phyloP scores from a whole-genome alignment of 2,113 vertebrate genomes.

The Malurus elegans region DNA sequence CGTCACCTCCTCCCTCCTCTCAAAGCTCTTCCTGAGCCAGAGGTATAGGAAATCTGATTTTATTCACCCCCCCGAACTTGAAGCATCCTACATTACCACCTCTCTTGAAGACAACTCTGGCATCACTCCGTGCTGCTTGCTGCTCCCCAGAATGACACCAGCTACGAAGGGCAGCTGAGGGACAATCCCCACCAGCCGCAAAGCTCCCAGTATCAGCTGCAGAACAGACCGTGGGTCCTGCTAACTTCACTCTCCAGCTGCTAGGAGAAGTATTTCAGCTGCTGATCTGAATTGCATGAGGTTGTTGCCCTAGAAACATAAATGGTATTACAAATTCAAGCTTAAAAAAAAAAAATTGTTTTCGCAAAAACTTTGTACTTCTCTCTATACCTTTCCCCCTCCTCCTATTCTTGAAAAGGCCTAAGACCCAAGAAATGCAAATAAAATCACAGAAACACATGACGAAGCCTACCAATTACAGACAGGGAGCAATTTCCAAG shows the following conservation, averaged over 20 bases:
- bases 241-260: constrained; percentile 48
- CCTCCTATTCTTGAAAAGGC: not conserved
- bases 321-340: constrained; percentile 3
- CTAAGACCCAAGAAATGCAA: constrained; percentile 26
- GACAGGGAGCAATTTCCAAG: not conserved
- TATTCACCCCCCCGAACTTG: not conserved
- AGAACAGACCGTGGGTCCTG: constrained; percentile 14
- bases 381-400: not conserved
- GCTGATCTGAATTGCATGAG: constrained; percentile 41
- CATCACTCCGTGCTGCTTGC: not conserved
- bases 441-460: not conserved
- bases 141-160: not conserved
- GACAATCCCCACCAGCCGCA: not conserved
- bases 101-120: not conserved
- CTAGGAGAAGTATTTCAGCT: constrained; percentile 29
- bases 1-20: constrained; percentile 11
- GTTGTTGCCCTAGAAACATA: constrained; percentile 51
- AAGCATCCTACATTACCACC: not conserved
- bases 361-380: not conserved
- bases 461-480: not conserved
- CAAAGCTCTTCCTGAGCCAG: not conserved
- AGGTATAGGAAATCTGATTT: not conserved
- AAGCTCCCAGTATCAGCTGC: not conserved
- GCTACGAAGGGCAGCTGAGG: not conserved
- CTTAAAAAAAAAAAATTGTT: not conserved